Percentiles rank a stretch among this genome's conserved stretches.
phyloP scores from a whole-genome alignment of 2,113 vertebrate genomes.

The Epinephelus fuscoguttatus region DNA sequence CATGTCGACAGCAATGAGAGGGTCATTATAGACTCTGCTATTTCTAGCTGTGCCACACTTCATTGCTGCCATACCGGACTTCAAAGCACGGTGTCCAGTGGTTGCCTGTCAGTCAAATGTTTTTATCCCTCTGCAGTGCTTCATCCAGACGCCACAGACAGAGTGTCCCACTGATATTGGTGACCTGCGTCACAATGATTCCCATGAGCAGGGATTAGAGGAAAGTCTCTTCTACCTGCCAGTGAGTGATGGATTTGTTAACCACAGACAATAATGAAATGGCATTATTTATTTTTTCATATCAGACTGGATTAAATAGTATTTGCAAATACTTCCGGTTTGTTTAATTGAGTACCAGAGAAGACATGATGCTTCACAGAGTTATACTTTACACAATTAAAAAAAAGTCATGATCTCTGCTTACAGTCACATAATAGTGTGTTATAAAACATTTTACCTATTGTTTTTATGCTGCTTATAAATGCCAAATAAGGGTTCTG shows the following conservation, averaged over 20 bases:
- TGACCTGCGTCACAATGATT: conserved; percentile 15
- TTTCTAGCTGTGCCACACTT: conserved; percentile 43
- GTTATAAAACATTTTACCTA: not conserved
- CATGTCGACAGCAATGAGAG: not conserved
- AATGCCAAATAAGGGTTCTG: too few species aligned
- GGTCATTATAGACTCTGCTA: conserved; percentile 30
- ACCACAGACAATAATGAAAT: not conserved
- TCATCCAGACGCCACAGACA: not conserved
- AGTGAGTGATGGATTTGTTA: conserved; percentile 75
- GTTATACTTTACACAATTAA: not conserved
- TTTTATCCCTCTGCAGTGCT: conserved; percentile 70
- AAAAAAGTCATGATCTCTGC: not conserved
- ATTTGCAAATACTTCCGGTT: not conserved
- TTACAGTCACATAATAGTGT: not conserved
- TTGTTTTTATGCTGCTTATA: not conserved
- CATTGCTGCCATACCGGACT: conserved; percentile 38
- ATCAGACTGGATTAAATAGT: not conserved
- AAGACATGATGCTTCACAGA: not conserved
- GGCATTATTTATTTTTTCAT: not conserved
- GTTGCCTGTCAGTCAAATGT: conserved; percentile 39
- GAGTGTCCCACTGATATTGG: not conserved
- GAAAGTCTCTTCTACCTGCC: conserved; percentile 73
- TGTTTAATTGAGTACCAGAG: not conserved
- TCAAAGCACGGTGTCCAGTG: conserved; percentile 19
- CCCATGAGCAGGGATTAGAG: not conserved